These are phyloP conservation scores for Himalopsyche tibetana DNA, from an alignment of 2,888 invertebrate genomes.

Conservation along the genomic window DNA sequence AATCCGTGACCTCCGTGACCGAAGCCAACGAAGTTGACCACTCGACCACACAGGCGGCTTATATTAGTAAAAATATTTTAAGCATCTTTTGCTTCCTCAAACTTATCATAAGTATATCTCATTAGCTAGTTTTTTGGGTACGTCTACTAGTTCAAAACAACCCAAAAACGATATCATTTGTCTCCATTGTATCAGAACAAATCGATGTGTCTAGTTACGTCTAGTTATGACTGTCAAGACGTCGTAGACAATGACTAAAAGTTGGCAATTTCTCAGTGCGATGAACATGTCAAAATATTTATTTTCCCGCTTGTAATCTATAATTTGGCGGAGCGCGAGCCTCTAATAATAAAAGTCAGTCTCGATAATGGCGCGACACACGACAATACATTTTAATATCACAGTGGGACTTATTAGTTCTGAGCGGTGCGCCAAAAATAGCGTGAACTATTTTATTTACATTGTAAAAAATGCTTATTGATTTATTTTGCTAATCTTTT, in stretches of 20 bases:
- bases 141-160: too few species aligned
- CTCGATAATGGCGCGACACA: slow-evolving; percentile 60
- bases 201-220: too few species aligned
- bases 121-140: too few species aligned
- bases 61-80: too few species aligned
- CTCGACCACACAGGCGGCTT: too few species aligned
- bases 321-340: slow-evolving; percentile 60
- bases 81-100: too few species aligned
- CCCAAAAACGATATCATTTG: too few species aligned
- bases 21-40: too few species aligned
- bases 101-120: too few species aligned
- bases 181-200: not conserved
- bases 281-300: slow-evolving; percentile 64
- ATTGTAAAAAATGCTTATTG: too few species aligned
- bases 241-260: slow-evolving; percentile 29
- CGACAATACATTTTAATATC: slow-evolving; percentile 65
- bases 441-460: slow-evolving; percentile 54
- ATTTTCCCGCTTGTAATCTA: slow-evolving; percentile 57
- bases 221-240: not conserved
- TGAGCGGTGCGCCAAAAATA: slow-evolving; percentile 52
- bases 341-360: slow-evolving; percentile 56
- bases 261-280: slow-evolving; percentile 59
- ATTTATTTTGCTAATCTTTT: too few species aligned
- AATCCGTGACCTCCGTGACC: too few species aligned
- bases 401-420: slow-evolving; percentile 57